A percentile compares a stretch with the other conserved stretches of the same genome.
These are phyloP conservation scores for Anseranas semipalmata DNA, from an alignment of 2,113 vertebrate species.

Conservation along the genomic window DNA sequence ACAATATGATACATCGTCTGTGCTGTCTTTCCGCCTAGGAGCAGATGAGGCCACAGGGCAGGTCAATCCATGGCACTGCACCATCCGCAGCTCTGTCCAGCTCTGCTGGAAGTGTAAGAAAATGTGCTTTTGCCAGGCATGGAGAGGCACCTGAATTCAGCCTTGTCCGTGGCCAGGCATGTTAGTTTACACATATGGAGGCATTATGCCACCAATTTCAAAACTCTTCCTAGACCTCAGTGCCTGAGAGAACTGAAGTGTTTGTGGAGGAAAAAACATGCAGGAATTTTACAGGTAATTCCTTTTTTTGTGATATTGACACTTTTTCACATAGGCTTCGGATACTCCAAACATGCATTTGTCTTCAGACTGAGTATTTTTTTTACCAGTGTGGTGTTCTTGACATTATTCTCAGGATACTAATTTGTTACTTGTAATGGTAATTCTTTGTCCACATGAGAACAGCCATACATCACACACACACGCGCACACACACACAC, in stretches of 20 bases:
- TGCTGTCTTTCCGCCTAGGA: rapidly evolving
- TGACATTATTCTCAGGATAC: conserved; percentile 24
- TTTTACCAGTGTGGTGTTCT: background rate
- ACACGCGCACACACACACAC: background rate
- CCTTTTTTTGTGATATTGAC: background rate
- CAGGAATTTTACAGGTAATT: background rate
- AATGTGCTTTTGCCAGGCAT: background rate
- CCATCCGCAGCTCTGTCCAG: rapidly evolving
- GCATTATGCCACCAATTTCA: background rate
- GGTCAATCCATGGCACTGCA: background rate
- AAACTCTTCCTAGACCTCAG: background rate
- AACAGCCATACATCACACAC: background rate
- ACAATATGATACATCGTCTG: rapidly evolving
- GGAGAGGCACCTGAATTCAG: background rate
- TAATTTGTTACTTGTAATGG: conserved; percentile 51
- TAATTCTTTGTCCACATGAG: conserved; percentile 38
- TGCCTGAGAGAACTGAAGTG: background rate
- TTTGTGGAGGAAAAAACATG: background rate
- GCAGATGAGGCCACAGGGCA: background rate
- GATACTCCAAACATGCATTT: background rate
- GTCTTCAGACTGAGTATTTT: background rate
- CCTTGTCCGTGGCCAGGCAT: background rate
- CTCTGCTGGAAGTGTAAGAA: background rate
- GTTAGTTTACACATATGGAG: background rate
- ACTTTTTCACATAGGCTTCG: background rate